Evolutionary conservation across 2,797 vertebrate genomes (phyloP).

Genomic region (Gobionotothen gibberifrons): DNA sequence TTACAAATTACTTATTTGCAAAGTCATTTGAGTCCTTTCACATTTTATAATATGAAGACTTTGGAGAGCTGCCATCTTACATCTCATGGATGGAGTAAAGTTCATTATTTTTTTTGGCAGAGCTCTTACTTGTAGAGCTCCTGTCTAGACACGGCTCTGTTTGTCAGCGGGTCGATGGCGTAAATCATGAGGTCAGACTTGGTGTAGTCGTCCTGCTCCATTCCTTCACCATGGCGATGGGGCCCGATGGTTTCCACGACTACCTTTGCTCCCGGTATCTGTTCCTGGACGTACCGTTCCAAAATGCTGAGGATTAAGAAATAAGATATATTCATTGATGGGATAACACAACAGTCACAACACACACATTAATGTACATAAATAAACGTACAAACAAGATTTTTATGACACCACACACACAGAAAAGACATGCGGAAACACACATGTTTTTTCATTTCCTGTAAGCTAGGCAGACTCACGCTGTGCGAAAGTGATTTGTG

Average conservation of each 20-base stretch:
- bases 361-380: not conserved
- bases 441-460: conserved; percentile 2
- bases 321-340: not conserved
- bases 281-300: conserved; percentile 94
- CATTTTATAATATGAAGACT: conserved; percentile 6
- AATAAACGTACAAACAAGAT: not conserved
- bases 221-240: conserved; percentile 88
- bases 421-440: not conserved
- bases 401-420: not conserved
- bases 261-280: conserved; percentile 94
- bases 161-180: conserved; percentile 95
- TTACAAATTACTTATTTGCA: conserved; percentile 2
- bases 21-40: conserved; percentile 2
- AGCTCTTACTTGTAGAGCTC: conserved; percentile 95
- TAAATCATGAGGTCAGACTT: conserved; percentile 97
- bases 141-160: conserved; percentile 92
- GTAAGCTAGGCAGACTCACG: conserved; percentile 20
- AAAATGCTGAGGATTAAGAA: conserved; percentile 85
- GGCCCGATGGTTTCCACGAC: conserved; percentile 96
- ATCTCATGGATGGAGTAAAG: not conserved
- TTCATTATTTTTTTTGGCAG: not conserved
- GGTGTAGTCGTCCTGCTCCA: conserved; percentile 94
- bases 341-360: not conserved
- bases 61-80: conserved; percentile 10
- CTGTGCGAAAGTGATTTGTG: conserved; percentile 61